Evolutionary conservation across 2,888 invertebrate species (phyloP).

Genomic region (Meteorus colon): DNA sequence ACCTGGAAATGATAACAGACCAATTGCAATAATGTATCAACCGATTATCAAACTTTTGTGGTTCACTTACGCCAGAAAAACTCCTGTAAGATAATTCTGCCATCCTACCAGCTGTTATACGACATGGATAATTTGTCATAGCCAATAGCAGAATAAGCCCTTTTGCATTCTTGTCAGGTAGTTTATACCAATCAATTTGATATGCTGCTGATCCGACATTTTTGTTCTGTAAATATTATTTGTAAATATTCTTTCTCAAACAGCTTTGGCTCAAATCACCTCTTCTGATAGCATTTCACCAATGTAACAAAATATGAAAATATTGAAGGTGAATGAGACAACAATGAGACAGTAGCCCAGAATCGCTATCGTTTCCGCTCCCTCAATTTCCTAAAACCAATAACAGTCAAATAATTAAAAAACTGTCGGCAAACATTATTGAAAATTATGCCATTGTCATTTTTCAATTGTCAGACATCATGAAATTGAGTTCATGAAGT

Average conservation of each 20-base stretch:
- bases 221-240: conserved; percentile 36
- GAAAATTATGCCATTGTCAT: too few species aligned
- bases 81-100: conserved; percentile 57
- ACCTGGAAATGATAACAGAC: neutral
- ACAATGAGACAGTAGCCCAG: neutral
- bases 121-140: conserved; percentile 53
- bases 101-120: conserved; percentile 59
- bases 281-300: conserved; percentile 46
- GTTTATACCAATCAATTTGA: conserved; percentile 57
- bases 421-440: too few species aligned
- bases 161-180: conserved; percentile 50
- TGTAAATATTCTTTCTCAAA: conserved; percentile 6
- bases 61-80: conserved; percentile 59
- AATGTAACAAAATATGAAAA: conserved; percentile 48
- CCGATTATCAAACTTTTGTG: neutral
- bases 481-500: too few species aligned
- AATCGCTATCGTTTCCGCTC: too few species aligned
- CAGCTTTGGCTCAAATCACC: conserved; percentile 32
- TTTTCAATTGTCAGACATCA: too few species aligned
- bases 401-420: too few species aligned
- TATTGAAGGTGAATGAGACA: conserved; percentile 33
- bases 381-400: too few species aligned
- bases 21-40: neutral
- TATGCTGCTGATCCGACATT: conserved; percentile 47
- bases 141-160: conserved; percentile 56